phyloP scores from a whole-genome alignment of 2,797 vertebrate species.

The Pipistrellus kuhlii region DNA sequence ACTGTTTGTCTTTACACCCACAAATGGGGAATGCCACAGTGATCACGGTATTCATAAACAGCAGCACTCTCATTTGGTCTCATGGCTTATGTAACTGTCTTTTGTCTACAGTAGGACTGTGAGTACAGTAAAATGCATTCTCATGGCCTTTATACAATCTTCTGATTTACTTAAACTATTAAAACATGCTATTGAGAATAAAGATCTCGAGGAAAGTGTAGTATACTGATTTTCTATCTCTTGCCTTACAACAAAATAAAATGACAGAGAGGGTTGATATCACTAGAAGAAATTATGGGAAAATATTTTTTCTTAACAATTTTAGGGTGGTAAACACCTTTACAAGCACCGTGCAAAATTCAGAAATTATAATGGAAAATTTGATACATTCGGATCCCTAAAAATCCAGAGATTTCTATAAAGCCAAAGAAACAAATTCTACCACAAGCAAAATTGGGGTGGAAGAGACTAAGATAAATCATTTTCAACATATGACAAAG shows the following conservation, averaged over 20 bases:
- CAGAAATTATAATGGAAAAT: background rate
- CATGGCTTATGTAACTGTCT: background rate
- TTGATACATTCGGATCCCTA: background rate
- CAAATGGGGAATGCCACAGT: background rate
- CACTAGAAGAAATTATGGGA: background rate
- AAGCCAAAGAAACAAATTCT: background rate
- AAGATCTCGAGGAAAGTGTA: background rate
- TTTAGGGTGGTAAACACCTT: background rate
- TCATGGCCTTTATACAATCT: background rate
- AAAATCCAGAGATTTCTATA: slow-evolving; percentile 1
- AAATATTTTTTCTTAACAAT: background rate
- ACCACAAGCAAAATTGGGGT: background rate
- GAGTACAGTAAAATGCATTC: background rate
- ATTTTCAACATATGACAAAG: background rate
- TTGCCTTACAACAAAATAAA: background rate
- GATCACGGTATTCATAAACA: background rate
- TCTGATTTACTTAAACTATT: background rate
- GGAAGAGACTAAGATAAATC: background rate
- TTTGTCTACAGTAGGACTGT: background rate
- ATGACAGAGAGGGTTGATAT: background rate
- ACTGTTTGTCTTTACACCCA: background rate
- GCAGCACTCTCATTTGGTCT: background rate
- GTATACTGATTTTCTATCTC: background rate
- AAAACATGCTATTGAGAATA: background rate
- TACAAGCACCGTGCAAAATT: background rate